Base-by-base conservation (phyloP, 2,888 invertebrate genomes). In the Papilio gigon region DNA sequence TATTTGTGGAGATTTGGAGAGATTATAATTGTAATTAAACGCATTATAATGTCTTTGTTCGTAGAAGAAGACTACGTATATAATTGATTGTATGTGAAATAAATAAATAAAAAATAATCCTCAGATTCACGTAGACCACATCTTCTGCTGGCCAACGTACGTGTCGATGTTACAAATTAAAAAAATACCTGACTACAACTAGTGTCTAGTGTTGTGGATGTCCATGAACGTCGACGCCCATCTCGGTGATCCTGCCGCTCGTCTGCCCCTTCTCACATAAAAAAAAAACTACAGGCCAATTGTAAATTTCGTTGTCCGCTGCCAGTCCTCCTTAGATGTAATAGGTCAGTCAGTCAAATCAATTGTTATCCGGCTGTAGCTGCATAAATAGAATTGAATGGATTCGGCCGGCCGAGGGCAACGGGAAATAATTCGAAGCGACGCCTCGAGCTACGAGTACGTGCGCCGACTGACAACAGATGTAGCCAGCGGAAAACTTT, bases 401-500 rank as follows among this genome's bases (percentile, higher is more conserved):
- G 53, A 53, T 50, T 50, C n/a, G 53, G n/a, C 8, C n/a, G 53
- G 1, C 25, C 25, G 27, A 53, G 53, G 53, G 27, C 53, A 27
- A 27, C 53, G 53, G 53, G 53, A 30, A 56, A 56, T 56, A 56
- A 56, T 30, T 56, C 14, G 9, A 56, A 3, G 14, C 27, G 27
- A 27, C 14, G 27, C 1, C 50, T 27, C 27, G 2, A 6, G 53
- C 37, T 1, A 37, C n/a, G 3, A 30, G 27, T 3, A 61, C 63
- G 63, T 63, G 63, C 35, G 35, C 6, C 8, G 35, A 33, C 12
- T 63, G 22, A 22, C 47, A 35, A 63, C n/a, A 35, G 27, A 35
- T n/a, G n/a, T 33, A 6, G 25, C 33, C 33, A 22, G 35, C 53
- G 64, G 64, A 53, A 64, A 37, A 50, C 50, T 22, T 35, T 56